Base-by-base conservation (phyloP, 2,797 vertebrate species). In the Melopsittacus undulatus region DNA sequence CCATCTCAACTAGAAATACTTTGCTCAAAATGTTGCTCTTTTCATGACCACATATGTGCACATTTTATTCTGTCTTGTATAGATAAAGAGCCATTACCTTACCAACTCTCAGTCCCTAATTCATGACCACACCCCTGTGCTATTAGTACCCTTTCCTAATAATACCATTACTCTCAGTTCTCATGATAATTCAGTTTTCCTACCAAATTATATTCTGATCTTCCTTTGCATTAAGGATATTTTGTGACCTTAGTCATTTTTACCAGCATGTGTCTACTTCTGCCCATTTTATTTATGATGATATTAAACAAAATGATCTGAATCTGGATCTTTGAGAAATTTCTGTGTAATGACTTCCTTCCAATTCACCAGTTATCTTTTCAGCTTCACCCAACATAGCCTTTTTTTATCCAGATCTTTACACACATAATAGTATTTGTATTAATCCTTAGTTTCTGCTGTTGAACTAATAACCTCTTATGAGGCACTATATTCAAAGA, bases 401-500 rank as follows among this genome's bases (percentile, higher is more conserved):
- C 19, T 38, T 87, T 91, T 87, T 83, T 81, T 7, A 80, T 48
- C 26, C 57, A 78, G 61, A 68, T 72, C 52, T 85, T 86, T 75
- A 86, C 29, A 68, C 17, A 62, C 18, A 40, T n/a, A 79, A 66
- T 49, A 75, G n/a, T 46, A 75, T 82, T 86, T 56, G 14, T n/a
- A 79, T 92, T 61, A 88, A 76, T 57, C 38, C 38, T 62, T 46
- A 79, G 46, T 52, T 75, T 87, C 52, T 86, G 64, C 42, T 91
- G 26, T 75, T 94, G 85, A 89, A 68, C 84, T 89, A 85, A 91
- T 88, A 92, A 86, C 66, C 52, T 74, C 38, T 92, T 29, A 18
- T 30, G 23, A 85, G 45, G 16, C 48, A 66, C 56, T 89, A 18
- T 51, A 56, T 42, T 93, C 87, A 92, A 88, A 92, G 54, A 23